A percentile compares a stretch with the other conserved stretches of the same genome.
Conservation (phyloP, 2,888 invertebrate species). For the Diabrotica balteata region DNA sequence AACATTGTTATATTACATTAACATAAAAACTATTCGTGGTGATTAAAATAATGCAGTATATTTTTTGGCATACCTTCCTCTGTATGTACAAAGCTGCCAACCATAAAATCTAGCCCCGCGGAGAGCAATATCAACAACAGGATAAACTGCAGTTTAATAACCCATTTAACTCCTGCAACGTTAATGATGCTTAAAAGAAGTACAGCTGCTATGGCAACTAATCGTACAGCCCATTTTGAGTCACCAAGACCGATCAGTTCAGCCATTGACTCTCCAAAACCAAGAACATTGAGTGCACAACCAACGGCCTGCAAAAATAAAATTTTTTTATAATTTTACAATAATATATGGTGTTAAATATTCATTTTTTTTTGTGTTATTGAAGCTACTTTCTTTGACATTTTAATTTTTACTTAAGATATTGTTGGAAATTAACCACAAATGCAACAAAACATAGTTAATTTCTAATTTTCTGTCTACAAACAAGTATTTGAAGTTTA, state of each 20-base stretch:
- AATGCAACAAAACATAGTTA: too few species aligned
- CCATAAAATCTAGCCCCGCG: constrained; percentile 91
- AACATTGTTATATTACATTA: too few species aligned
- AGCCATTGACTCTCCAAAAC: constrained; percentile 96
- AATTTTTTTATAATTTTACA: not conserved
- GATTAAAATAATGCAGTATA: not conserved
- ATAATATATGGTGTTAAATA: not conserved
- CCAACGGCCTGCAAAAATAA: constrained; percentile 81
- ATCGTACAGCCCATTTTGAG: constrained; percentile 82
- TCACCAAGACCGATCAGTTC: constrained; percentile 77
- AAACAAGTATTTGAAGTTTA: too few species aligned
- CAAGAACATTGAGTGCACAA: constrained; percentile 93
- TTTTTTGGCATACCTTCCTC: constrained; percentile 68
- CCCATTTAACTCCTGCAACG: constrained; percentile 97
- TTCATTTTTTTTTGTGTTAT: too few species aligned
- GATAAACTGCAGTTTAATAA: constrained; percentile 92
- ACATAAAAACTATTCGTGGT: too few species aligned
- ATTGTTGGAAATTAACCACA: too few species aligned
- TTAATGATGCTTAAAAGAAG: constrained; percentile 88
- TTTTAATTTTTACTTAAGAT: too few species aligned
- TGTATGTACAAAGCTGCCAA: constrained; percentile 86
- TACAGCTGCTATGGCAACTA: constrained; percentile 88
- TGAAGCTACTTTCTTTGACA: too few species aligned
- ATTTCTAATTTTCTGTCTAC: too few species aligned
- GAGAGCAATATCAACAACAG: constrained; percentile 84